Base-by-base conservation (phyloP, 2,113 vertebrate species). In the Oriolus oriolus region DNA sequence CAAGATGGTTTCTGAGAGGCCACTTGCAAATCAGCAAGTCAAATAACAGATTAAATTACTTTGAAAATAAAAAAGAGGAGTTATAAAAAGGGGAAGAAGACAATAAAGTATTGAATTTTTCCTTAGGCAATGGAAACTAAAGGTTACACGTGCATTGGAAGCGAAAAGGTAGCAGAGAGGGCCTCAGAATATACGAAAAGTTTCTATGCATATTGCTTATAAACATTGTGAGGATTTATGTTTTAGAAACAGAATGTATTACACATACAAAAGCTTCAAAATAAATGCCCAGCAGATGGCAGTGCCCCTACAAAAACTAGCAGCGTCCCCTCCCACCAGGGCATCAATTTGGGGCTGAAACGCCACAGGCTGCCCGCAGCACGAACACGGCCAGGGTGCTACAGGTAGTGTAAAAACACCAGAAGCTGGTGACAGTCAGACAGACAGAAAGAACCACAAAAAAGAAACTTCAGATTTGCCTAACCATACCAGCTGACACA, bases 221-320 rank as follows among this genome's bases (percentile, higher is more conserved):
- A 37, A 42, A 54, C 33, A 17, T 12, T 7, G 7, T 4, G 11
- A 5, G 10, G 11, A 7, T 42, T 60, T 84, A 19, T 19, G 14
- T 44, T 77, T 49, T 87, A 31, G 44, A 95, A 91, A 0, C 41
- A 33, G 35, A 59, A 39, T 39, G 13, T 8, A 22, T 4, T 35
- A 33, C 3, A 11, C 11, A 7, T 19, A 30, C 23, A 39, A n/a
- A 75, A 33, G 19, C 16, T 7, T 18, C 33, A 61, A 76, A 91
- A 74, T 31, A 16, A 86, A 15, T 35, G 54, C 35, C 96, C 97
- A 95, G 93, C 78, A 97, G 96, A 74, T 96, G 97, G 97, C 97
- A 93, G 90, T 70, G 81, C 47, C 78, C 47, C 13, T 87, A 27
- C 86, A 82, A 87, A 66, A 91, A 94, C 23, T 4, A 53, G 37